Conservation (phyloP, 2,888 invertebrate genomes). For the Rhingia campestris region DNA sequence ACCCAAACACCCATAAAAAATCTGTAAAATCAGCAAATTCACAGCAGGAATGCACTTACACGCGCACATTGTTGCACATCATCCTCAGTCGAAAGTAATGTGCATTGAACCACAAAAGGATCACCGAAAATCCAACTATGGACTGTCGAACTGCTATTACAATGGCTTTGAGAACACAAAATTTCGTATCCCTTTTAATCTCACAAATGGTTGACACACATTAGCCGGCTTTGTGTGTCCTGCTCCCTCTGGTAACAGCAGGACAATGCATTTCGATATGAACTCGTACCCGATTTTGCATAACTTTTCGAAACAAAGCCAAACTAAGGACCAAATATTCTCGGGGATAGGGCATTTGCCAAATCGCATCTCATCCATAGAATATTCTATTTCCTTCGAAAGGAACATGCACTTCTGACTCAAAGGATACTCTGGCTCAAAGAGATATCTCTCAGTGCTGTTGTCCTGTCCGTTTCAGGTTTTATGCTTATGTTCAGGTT, state of each 20-base stretch:
- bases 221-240: slow-evolving; percentile 24
- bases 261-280: slow-evolving; percentile 26
- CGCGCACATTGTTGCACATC: slow-evolving; percentile 61
- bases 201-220: slow-evolving; percentile 68
- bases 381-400: slow-evolving; percentile 40
- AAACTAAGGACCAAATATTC: slow-evolving; percentile 15
- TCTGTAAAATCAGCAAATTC: slow-evolving; percentile 54
- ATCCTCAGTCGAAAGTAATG: slow-evolving; percentile 24
- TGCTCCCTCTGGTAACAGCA: neutral
- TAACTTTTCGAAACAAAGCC: slow-evolving; percentile 34
- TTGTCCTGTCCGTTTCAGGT: slow-evolving; percentile 40
- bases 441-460: slow-evolving; percentile 23
- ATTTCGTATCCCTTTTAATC: slow-evolving; percentile 63
- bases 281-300: neutral
- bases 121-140: slow-evolving; percentile 45
- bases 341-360: slow-evolving; percentile 40
- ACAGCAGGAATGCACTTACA: slow-evolving; percentile 21
- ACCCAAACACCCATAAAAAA: neutral
- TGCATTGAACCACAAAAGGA: slow-evolving; percentile 56
- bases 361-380: slow-evolving; percentile 56
- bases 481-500: slow-evolving; percentile 35
- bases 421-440: slow-evolving; percentile 55
- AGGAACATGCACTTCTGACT: slow-evolving; percentile 44
- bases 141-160: slow-evolving; percentile 63
- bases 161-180: slow-evolving; percentile 62